Conservation (phyloP, 2,888 invertebrate species). For the Hirtodrosophila alboralis region DNA sequence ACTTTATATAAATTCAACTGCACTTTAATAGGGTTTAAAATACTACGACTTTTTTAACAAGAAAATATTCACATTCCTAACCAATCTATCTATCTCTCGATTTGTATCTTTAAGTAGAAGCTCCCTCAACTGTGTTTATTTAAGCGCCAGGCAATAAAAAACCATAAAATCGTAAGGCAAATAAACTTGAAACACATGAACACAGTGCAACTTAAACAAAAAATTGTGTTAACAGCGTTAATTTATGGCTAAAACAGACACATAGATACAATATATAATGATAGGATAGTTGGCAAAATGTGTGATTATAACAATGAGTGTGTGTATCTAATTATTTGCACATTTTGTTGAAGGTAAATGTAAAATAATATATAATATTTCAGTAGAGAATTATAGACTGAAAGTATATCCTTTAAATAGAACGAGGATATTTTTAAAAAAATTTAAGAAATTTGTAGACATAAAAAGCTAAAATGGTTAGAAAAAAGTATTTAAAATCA, state of each 20-base stretch:
- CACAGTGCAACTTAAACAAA: slow-evolving; percentile 12
- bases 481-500: too few relatives aligned
- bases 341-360: slow-evolving; percentile 34
- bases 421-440: too few relatives aligned
- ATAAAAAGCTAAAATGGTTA: too few relatives aligned
- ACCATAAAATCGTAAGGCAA: slow-evolving; percentile 37
- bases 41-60: too few relatives aligned
- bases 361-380: background rate
- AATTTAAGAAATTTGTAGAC: too few relatives aligned
- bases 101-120: slow-evolving; percentile 22
- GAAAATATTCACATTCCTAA: too few relatives aligned
- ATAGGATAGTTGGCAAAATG: slow-evolving; percentile 26
- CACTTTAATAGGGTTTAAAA: too few relatives aligned
- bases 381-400: background rate
- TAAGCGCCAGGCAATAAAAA: slow-evolving; percentile 39
- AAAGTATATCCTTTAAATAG: slow-evolving; percentile 12
- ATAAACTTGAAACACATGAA: slow-evolving; percentile 26
- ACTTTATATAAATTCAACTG: too few relatives aligned
- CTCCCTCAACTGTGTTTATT: slow-evolving; percentile 14
- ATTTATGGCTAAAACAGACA: slow-evolving; percentile 23
- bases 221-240: slow-evolving; percentile 39
- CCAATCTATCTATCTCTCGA: slow-evolving; percentile 13
- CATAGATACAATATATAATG: slow-evolving; percentile 1
- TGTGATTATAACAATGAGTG: slow-evolving; percentile 17
- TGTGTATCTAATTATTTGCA: slow-evolving; percentile 26